Evolutionary conservation across 2,797 vertebrate genomes (phyloP).

Genomic region (Sitta carolinensis): DNA sequence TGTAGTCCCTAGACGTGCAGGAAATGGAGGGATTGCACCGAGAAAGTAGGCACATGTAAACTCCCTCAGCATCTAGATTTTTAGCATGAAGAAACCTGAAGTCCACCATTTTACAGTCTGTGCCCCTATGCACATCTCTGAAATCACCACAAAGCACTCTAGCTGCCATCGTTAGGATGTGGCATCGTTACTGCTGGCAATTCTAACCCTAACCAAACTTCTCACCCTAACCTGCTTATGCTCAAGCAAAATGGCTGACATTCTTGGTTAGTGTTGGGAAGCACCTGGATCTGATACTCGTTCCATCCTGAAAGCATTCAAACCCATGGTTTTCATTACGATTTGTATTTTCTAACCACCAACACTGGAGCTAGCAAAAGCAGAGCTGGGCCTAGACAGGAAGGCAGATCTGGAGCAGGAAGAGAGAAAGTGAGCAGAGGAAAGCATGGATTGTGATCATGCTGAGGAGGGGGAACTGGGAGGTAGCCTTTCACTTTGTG

Average conservation of each 20-base stretch:
- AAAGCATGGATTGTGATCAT: neutral
- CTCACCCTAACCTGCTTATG: too few species aligned
- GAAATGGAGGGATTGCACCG: neutral
- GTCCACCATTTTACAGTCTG: neutral
- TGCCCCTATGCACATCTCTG: accelerated
- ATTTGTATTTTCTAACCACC: conserved; percentile 1
- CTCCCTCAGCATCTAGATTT: neutral
- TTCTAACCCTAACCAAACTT: neutral
- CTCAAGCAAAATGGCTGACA: neutral
- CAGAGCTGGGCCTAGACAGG: neutral
- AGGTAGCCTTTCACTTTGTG: neutral
- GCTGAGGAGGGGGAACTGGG: neutral
- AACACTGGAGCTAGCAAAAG: neutral
- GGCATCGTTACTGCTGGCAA: neutral
- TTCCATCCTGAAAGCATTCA: conserved; percentile 6
- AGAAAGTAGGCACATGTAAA: neutral
- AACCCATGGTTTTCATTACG: neutral
- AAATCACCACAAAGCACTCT: neutral
- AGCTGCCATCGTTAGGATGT: neutral
- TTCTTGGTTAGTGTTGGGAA: neutral
- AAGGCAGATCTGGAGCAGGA: conserved; percentile 8
- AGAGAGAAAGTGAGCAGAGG: conserved; percentile 4
- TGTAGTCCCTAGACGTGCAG: neutral
- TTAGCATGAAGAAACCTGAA: neutral
- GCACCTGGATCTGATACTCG: neutral